Percentiles rank a stretch among this genome's conserved stretches.
Evolutionary conservation across 2,888 invertebrate genomes (phyloP).

Genomic region (Andrena hattorfiana): DNA sequence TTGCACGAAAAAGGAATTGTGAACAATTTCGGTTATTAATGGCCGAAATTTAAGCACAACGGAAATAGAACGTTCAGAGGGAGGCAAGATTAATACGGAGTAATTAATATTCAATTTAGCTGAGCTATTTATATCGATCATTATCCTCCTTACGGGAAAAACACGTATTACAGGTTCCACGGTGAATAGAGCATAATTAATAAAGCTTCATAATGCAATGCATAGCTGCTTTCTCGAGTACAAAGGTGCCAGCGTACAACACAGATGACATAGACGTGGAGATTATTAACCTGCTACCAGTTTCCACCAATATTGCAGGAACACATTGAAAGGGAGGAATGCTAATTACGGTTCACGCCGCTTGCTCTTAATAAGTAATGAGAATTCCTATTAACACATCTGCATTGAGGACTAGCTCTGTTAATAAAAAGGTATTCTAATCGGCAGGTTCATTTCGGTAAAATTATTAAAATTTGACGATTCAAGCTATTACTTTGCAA

Average conservation of each 20-base stretch:
- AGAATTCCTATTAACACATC: too few relatives aligned
- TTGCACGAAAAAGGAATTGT: background rate
- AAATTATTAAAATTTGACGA: too few relatives aligned
- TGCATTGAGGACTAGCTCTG: too few relatives aligned
- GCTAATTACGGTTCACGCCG: background rate
- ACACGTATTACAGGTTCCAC: background rate
- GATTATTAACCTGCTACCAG: conserved; percentile 1
- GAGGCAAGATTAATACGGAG: background rate
- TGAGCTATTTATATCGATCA: conserved; percentile 1
- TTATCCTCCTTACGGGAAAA: conserved; percentile 2
- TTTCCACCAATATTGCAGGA: too few relatives aligned
- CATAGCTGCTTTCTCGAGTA: background rate
- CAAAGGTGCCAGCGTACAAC: background rate
- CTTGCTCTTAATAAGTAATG: too few relatives aligned
- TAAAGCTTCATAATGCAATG: conserved; percentile 17
- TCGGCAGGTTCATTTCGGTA: too few relatives aligned
- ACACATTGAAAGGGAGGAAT: background rate
- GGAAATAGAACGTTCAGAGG: background rate
- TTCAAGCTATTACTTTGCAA: too few relatives aligned
- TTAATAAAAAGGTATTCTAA: too few relatives aligned
- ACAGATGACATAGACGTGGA: background rate
- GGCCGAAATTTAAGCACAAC: background rate
- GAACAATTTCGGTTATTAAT: background rate
- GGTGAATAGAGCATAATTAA: conserved; percentile 24
- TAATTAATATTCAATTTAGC: conserved; percentile 22